A percentile compares a stretch with the other conserved stretches of the same genome.
phyloP scores from a whole-genome alignment of 1,140 invertebrate genomes.

The Drosophila obscura region DNA sequence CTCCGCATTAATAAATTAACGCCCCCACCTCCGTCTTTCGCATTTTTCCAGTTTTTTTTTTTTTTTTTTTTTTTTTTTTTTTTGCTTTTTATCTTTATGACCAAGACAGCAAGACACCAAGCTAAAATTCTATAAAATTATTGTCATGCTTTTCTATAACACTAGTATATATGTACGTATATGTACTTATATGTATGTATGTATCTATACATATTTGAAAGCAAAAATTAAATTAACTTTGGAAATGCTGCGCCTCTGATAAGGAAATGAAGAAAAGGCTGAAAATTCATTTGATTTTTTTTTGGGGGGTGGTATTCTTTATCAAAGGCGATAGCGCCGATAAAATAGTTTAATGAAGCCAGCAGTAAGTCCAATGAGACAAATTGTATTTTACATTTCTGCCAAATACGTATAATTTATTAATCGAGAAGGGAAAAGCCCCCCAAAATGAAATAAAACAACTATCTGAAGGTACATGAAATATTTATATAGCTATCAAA shows the following conservation, averaged over 20 bases:
- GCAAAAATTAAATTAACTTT: conserved; percentile 52
- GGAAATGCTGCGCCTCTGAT: conserved; percentile 43
- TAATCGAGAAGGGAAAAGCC: conserved; percentile 12
- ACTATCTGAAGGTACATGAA: conserved; percentile 9
- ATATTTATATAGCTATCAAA: conserved; percentile 3
- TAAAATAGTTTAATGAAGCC: conserved; percentile 67
- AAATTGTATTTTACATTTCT: conserved; percentile 65
- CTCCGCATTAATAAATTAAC: conserved; percentile 73
- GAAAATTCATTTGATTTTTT: conserved; percentile 32
- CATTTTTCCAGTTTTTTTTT: conserved; percentile 39
- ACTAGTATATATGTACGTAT: conserved; percentile 8
- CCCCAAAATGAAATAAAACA: conserved; percentile 8
- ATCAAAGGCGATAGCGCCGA: conserved; percentile 71
- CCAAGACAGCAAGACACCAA: conserved; percentile 21
- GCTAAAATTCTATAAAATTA: conserved; percentile 60
- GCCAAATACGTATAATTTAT: conserved; percentile 43
- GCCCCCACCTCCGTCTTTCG: conserved; percentile 47
- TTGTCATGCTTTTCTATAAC: conserved; percentile 16
- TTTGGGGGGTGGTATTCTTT: conserved; percentile 24
- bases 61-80: conserved; percentile 15
- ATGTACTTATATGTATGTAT: background rate
- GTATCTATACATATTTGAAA: conserved; percentile 16
- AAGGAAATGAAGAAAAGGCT: conserved; percentile 51
- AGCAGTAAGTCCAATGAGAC: conserved; percentile 62
- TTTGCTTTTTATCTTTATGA: conserved; percentile 65